Base-by-base conservation (phyloP, 2,797 vertebrate genomes). In the Amazonetta brasiliensis region DNA sequence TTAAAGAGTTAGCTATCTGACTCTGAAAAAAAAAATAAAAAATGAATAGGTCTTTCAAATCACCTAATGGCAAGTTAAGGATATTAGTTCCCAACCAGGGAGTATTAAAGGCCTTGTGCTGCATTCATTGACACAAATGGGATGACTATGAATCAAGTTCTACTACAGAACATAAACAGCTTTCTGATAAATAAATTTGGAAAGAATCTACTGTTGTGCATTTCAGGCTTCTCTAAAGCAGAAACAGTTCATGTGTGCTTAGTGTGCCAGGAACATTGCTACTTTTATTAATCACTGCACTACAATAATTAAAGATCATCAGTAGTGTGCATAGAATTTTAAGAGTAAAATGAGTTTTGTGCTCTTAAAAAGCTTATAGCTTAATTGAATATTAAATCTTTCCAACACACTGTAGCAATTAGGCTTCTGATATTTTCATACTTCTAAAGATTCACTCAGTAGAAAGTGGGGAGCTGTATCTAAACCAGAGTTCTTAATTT, bases 1-100 rank as follows among this genome's bases (percentile, higher is more conserved):
- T 92, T 95, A 95, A 92, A 94, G 90, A 95, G 92, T 96, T 96
- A 95, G 95, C 94, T 96, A 94, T 84, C 95, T 96, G 94, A 60
- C 87, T 95, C 76, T 83, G 79, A 22, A 55, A 89, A 92, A 95
- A 48, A 48, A 48, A 7, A 25, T 7, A 62, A 64, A 88, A 90
- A 90, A 89, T 73, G 79, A 96, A 90, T 94, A 92, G 83, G 90
- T 96, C 91, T 92, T 96, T 95, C 74, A 94, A 84, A 96, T 96
- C 95, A 94, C 83, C 91, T 96, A 94, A 95, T 91, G 94, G 95
- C 94, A 94, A 96, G 86, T 94, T 94, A 76, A 96, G 89, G 92
- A 83, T 95, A 92, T 96, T 95, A 96, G 87, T 80, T 95, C 21
- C 91, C 89, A 95, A 20, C 80, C 39, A 84, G 96, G 92, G 94